Base-by-base conservation (phyloP, 2,797 vertebrate species). In the Typhlichthys eigenmanni region DNA sequence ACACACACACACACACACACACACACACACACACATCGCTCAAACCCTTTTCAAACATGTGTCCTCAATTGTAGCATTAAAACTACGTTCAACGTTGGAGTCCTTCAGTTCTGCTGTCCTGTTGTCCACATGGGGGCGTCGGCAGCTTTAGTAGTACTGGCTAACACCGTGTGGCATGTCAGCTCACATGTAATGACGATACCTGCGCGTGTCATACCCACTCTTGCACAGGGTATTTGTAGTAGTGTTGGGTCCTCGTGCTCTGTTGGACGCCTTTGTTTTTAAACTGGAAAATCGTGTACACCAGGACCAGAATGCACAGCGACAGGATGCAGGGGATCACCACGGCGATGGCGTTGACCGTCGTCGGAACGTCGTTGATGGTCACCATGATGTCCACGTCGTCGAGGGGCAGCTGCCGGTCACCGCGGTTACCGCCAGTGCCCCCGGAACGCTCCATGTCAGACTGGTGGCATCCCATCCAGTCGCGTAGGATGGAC, bases 281-380 rank as follows among this genome's bases (percentile, higher is more conserved):
- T 79, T 98, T 98, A 86, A 99, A 98, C 91, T 99, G 97, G 85
- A 98, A 97, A 86, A 98, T 96, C 0, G 97, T 99, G 87, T 98
- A 99, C 19, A 98, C 94, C 83, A 99, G 92, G 85, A 98, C 97
- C 81, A 99, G 94, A 84, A 98, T 95, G 91, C 97, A 99, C 69
- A 99, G 92, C 11, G 96, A 97, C 83, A 99, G 91, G 80, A 96
- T 94, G 93, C 97, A 98, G 14, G 97, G 97, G 80, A 99, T 98
- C 71, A 99, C 97, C 81, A 98, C 96, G 0, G 97, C 97, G 17
- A 98, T 95, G 24, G 96, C 96, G 5, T 99, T 98, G 82, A 99
- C 95, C 0, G 96, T 97, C 62, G 95, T 93, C 0, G 96, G 96
- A 69, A 95, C 87, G 2, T 98, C 96, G 0, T 98, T 96, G 87